A percentile compares a stretch with the other conserved stretches of the same genome.
These are phyloP conservation scores for Motacilla tschutschensis DNA, from an alignment of 2,113 vertebrate species.

Conservation along the genomic window DNA sequence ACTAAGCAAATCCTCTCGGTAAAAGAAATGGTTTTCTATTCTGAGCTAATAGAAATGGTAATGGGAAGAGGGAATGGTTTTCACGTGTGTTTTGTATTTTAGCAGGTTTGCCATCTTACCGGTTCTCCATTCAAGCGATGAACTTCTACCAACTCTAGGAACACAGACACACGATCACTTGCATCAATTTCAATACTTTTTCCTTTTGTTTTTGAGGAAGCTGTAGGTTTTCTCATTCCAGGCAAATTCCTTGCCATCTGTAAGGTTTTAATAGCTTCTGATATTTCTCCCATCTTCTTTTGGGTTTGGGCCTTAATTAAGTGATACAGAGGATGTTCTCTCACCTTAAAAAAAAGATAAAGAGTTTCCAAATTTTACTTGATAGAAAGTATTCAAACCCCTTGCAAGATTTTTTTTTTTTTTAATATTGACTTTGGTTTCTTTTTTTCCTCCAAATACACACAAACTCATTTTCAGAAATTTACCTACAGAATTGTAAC, in stretches of 20 bases:
- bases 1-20: neutral
- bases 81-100: neutral
- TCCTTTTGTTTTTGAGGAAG: conserved; percentile 78
- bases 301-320: conserved; percentile 92
- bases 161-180: conserved; percentile 86
- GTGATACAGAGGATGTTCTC: conserved; percentile 91
- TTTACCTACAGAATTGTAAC: neutral
- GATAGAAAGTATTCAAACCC: neutral
- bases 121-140: conserved; percentile 90
- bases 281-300: conserved; percentile 87
- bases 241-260: conserved; percentile 92
- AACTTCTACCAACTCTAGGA: conserved; percentile 89
- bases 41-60: neutral
- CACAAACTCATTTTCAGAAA: neutral
- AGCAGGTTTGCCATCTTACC: conserved; percentile 65
- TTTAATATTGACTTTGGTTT: neutral
- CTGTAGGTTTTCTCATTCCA: conserved; percentile 78
- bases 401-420: neutral
- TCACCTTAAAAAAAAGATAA: conserved; percentile 74
- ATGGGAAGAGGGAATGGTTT: neutral
- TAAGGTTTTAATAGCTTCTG: conserved; percentile 91
- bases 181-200: conserved; percentile 79
- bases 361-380: neutral
- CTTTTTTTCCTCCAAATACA: neutral
- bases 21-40: neutral